Evolutionary conservation across 2,113 vertebrate species (phyloP).

Genomic region (Terrapene triunguis): DNA sequence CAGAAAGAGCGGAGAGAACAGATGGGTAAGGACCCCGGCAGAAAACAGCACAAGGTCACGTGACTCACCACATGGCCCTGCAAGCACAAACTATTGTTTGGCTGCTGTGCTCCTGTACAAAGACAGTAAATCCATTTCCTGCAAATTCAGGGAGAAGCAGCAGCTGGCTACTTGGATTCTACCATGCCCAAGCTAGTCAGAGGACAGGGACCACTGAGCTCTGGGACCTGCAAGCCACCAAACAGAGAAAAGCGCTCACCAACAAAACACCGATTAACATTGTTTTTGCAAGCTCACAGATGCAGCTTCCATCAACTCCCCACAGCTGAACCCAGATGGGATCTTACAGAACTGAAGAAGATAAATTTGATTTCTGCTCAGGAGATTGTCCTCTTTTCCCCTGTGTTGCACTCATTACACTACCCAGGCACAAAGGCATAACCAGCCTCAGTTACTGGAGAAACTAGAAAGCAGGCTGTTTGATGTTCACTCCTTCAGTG

Average conservation of each 20-base stretch:
- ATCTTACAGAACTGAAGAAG: background rate
- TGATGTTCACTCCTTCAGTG: background rate
- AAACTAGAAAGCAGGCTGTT: background rate
- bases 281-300: background rate
- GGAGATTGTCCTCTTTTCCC: background rate
- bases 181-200: background rate
- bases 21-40: slow-evolving; percentile 89
- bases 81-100: slow-evolving; percentile 79
- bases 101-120: slow-evolving; percentile 55
- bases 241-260: slow-evolving; percentile 44
- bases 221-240: background rate
- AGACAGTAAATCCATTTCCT: slow-evolving; percentile 38
- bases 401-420: background rate
- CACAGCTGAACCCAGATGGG: background rate
- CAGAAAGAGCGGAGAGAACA: slow-evolving; percentile 84
- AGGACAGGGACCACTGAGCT: fast-evolving
- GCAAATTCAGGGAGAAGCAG: slow-evolving; percentile 6
- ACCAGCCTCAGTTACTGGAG: background rate
- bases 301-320: background rate
- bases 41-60: slow-evolving; percentile 83
- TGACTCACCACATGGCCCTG: slow-evolving; percentile 79
- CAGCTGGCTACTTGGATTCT: slow-evolving; percentile 71
- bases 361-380: background rate
- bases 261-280: background rate
- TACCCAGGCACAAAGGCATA: background rate